These are phyloP conservation scores for Heliothis peltigera DNA, from an alignment of 2,888 invertebrate species.

Conservation along the genomic window DNA sequence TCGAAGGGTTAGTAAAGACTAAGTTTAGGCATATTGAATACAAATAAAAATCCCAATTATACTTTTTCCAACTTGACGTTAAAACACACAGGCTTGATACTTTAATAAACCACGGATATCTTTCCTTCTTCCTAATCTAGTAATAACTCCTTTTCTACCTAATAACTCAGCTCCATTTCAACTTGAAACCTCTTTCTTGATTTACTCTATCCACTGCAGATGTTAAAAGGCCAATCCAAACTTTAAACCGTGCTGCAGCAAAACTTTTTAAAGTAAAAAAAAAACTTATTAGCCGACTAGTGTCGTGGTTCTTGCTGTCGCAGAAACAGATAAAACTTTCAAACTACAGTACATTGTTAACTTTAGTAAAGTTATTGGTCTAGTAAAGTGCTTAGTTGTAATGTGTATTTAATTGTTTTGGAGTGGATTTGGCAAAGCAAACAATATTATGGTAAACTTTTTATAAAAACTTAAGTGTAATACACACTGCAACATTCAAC, in stretches of 20 bases:
- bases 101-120: neutral
- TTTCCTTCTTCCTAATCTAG: neutral
- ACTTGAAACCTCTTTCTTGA: slow-evolving; percentile 1
- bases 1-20: no score
- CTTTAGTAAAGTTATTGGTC: neutral
- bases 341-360: neutral
- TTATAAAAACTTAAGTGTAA: no score
- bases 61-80: no score
- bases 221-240: slow-evolving; percentile 13
- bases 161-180: neutral
- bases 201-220: slow-evolving; percentile 5
- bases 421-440: no score
- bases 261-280: slow-evolving; percentile 11
- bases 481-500: no score
- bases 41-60: no score
- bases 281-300: neutral
- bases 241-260: slow-evolving; percentile 1
- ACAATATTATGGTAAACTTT: no score
- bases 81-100: no score
- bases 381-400: neutral
- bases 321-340: slow-evolving; percentile 1
- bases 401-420: no score
- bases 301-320: slow-evolving; percentile 7
- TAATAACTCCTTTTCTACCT: neutral
- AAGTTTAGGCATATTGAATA: no score